Evolutionary conservation across 2,888 invertebrate species (phyloP), one percentile per base, ranked within the genome.

Genomic region (Pantelozetes paolii): DNA sequence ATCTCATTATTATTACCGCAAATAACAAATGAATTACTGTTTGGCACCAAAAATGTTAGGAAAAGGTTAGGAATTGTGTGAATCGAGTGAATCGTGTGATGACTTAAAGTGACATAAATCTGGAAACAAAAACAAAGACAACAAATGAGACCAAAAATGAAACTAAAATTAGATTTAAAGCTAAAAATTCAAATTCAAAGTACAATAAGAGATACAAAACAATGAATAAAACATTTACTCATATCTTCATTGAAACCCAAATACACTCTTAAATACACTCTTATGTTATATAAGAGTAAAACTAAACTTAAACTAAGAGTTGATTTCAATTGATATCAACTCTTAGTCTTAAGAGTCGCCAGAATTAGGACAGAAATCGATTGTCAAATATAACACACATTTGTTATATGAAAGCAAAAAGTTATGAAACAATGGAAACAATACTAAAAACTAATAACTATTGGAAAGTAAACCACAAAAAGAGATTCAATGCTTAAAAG

Each of bases 321-420:
- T 2, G 15, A 45, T 18, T n/a, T 18, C 13, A 45, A 45, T n/a
- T 45, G 13, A 18, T 45, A 13, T 45, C 45, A 45, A 18, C 45
- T 45, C 45, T n/a, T 62, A 30, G 15, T 62, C 62, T 62, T 26
- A 30, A 62, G 62, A 62, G 62, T 62, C 18, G 28, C n/a, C 15
- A 62, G 62, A 62, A 62, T 62, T 62, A 32, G 62, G 62, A 62
- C 62, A 62, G 30, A 62, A 62, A 62, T 62, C 62, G 62, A 62
- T 62, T 23, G 30, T 5, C 3, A 62, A 30, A n/a, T n/a, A 62
- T 32, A 32, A 62, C 32, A 62, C 18, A 32, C 30, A 62, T 62
- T 62, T 62, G 28, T 32, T 26, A 30, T 26, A 54, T 54, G 11
- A 30, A 28, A 23, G 62, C 13, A 9, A 28, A 62, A 62, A 30